phyloP scores from a whole-genome alignment of 2,113 vertebrate genomes.

The Alectura lathami region DNA sequence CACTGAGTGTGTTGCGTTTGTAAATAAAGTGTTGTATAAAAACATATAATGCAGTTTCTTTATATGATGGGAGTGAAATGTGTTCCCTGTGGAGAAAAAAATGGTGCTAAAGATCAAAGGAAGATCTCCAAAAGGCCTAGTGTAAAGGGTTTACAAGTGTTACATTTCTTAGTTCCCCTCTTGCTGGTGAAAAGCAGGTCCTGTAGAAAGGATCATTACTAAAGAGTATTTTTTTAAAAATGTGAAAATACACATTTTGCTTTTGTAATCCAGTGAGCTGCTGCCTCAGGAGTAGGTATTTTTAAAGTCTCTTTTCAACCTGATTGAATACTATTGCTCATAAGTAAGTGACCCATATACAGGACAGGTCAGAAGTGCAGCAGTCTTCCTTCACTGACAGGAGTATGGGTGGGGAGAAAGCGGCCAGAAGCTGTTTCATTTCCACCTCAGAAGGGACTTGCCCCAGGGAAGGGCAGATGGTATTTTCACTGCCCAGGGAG shows the following conservation, averaged over 20 bases:
- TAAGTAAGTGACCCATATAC: not conserved
- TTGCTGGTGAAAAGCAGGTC: not conserved
- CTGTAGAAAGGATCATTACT: not conserved
- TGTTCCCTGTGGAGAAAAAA: not conserved
- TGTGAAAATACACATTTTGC: not conserved
- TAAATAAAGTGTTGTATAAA: constrained; percentile 45
- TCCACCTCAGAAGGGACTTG: not conserved
- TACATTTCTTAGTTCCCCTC: not conserved
- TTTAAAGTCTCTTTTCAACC: not conserved
- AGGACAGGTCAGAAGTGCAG: not conserved
- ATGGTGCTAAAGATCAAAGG: constrained; percentile 17
- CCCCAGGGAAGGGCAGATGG: not conserved
- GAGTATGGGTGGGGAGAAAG: not conserved
- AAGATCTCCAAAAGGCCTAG: not conserved
- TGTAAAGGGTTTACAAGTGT: not conserved
- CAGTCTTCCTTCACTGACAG: rapidly evolving
- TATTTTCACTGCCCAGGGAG: not conserved
- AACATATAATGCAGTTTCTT: not conserved
- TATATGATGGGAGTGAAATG: not conserved
- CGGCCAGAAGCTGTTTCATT: not conserved
- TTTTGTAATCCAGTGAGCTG: not conserved
- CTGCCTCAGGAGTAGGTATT: not conserved
- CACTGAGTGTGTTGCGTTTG: not conserved
- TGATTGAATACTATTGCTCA: not conserved
- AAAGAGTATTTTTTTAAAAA: too few species aligned